Base-by-base conservation (phyloP, 1,140 invertebrate species). In the Heliconius eleuchia region DNA sequence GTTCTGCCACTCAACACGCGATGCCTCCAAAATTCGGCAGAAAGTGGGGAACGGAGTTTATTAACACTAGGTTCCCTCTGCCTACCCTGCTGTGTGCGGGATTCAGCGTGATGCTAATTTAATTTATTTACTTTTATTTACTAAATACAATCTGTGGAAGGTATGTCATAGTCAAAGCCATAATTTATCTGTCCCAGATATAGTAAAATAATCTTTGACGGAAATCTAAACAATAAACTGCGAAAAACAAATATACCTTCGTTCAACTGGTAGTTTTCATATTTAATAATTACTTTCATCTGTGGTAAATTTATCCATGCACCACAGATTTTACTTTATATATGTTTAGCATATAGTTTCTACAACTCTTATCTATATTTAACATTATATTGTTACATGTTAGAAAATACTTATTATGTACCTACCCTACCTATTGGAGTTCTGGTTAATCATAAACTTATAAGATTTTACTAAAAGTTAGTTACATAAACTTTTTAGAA, bases 401-500 rank as follows among this genome's bases (percentile, higher is more conserved):
- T 52, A 52, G 18, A 52, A 18, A 52, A 52, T 19, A 52, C 18
- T 18, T 52, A 52, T 52, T 52, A 52, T 52, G 50, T 27, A 66
- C 60, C n/a, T 66, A 57, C 23, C 9, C 27, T 66, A 16, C 60
- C 60, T 30, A 66, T 27, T 66, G 23, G 60, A 66, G n/a, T 27
- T 30, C n/a, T 30, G 16, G 23, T 27, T 13, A 30, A 27, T 27
- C 23, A 30, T 27, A 66, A 66, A 16, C 11, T 66, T 66, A 66
- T 66, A 66, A 66, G 23, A 66, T 30, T 66, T 5, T 66, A 66
- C 11, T 66, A 66, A 30, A 27, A 66, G 4, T 27, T 13, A 3
- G 9, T 30, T n/a, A 57, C 19, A 9, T 57, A 66, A 13, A 66
- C 1, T 27, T n/a, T 30, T 73, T 76, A 83, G 82, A 79, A 83